These are phyloP conservation scores for Syngnathus rostellatus DNA, from an alignment of 2,797 vertebrate genomes.

Conservation along the genomic window DNA sequence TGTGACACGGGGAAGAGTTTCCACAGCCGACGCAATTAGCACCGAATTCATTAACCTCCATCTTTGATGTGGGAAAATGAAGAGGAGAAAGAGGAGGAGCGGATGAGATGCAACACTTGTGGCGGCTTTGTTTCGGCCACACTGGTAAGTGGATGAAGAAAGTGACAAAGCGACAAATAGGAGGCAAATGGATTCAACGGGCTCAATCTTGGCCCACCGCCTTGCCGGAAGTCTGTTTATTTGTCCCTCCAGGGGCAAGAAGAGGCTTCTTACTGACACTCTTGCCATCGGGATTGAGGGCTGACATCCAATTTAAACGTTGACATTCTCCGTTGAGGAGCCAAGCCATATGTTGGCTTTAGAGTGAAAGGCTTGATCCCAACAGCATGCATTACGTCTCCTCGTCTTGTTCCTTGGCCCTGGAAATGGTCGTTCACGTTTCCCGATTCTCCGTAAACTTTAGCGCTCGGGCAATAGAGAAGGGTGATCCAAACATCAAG, in stretches of 20 bases:
- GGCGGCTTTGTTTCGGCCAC: slow-evolving; percentile 37
- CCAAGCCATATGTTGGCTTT: neutral
- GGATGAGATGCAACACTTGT: neutral
- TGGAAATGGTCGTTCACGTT: too few species aligned
- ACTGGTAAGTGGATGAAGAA: slow-evolving; percentile 13
- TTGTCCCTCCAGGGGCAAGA: slow-evolving; percentile 24
- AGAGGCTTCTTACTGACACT: slow-evolving; percentile 33
- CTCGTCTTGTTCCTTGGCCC: too few species aligned
- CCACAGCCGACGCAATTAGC: slow-evolving; percentile 63
- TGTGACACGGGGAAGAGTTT: slow-evolving; percentile 50
- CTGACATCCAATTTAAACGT: slow-evolving; percentile 43
- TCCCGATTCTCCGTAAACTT: too few species aligned
- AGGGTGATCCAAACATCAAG: too few species aligned
- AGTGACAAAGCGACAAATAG: slow-evolving; percentile 8
- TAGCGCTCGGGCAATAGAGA: too few species aligned
- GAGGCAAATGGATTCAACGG: slow-evolving; percentile 13
- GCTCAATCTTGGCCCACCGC: neutral
- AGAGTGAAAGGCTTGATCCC: too few species aligned
- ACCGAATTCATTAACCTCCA: slow-evolving; percentile 67
- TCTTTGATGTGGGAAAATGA: slow-evolving; percentile 44
- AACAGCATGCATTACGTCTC: too few species aligned
- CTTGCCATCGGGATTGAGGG: slow-evolving; percentile 26
- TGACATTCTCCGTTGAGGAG: slow-evolving; percentile 15
- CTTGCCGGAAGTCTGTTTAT: slow-evolving; percentile 16
- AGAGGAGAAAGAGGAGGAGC: slow-evolving; percentile 5